Evolutionary conservation across 2,113 vertebrate species (phyloP).

Genomic region (Pelvicachromis taeniatus): DNA sequence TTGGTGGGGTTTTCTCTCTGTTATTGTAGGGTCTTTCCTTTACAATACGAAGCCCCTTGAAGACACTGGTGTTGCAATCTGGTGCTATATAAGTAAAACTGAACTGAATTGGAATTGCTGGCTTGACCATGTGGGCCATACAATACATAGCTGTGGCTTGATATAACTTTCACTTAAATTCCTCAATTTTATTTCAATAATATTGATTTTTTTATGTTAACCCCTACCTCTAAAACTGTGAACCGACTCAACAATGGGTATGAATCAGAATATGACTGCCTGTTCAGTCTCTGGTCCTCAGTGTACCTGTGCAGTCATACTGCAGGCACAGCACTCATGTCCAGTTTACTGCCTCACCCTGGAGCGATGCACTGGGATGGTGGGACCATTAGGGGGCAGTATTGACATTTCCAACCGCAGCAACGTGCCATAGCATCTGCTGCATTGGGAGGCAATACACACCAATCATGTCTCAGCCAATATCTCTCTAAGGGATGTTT

Average conservation of each 20-base stretch:
- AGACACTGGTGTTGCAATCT: not conserved
- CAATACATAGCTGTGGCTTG: not conserved
- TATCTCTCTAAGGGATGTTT: not conserved
- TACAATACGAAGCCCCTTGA: not conserved
- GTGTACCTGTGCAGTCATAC: slow-evolving; percentile 1
- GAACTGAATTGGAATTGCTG: not conserved
- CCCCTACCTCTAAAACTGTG: not conserved
- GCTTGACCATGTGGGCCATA: not conserved
- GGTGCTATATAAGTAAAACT: too few species aligned
- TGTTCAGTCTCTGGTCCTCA: not conserved
- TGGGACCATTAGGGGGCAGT: slow-evolving; percentile 49
- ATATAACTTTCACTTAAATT: not conserved
- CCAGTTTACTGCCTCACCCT: not conserved
- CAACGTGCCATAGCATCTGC: not conserved
- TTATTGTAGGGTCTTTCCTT: not conserved
- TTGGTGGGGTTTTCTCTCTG: too few species aligned
- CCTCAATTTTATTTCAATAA: not conserved
- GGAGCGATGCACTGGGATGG: not conserved
- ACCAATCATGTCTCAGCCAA: not conserved
- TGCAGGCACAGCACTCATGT: slow-evolving; percentile 11
- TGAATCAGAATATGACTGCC: not conserved
- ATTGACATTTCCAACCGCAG: slow-evolving; percentile 26
- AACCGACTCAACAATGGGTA: not conserved
- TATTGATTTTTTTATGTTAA: not conserved
- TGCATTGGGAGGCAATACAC: not conserved